Evolutionary conservation across 2,888 invertebrate species (phyloP).

Genomic region (Diaperis boleti): DNA sequence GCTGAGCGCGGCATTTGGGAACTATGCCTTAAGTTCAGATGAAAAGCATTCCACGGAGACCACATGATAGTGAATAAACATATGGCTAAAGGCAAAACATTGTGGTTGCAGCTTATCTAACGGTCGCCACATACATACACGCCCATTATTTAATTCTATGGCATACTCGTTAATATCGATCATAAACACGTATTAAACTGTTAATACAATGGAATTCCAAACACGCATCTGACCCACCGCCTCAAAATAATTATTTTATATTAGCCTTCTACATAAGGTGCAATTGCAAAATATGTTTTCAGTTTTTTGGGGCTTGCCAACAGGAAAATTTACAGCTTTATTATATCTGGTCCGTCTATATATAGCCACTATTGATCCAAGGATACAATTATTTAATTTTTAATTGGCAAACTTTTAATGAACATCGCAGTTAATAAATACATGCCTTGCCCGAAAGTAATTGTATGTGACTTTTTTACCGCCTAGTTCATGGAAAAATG

Average conservation of each 20-base stretch:
- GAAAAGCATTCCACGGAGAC: slow-evolving; percentile 65
- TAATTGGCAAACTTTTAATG: too few relatives aligned
- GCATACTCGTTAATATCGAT: slow-evolving; percentile 39
- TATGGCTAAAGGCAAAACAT: slow-evolving; percentile 61
- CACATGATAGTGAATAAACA: slow-evolving; percentile 66
- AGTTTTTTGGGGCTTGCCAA: too few relatives aligned
- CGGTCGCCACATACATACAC: slow-evolving; percentile 46
- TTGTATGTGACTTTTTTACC: too few relatives aligned
- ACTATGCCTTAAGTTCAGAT: slow-evolving; percentile 67
- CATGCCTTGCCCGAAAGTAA: too few relatives aligned
- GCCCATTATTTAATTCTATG: slow-evolving; percentile 40
- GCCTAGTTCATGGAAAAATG: too few relatives aligned
- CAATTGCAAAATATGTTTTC: too few relatives aligned
- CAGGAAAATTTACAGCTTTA: too few relatives aligned
- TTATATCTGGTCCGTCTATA: too few relatives aligned
- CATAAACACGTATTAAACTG: slow-evolving; percentile 38
- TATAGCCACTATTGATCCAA: too few relatives aligned
- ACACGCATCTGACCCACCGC: slow-evolving; percentile 18
- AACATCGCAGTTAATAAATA: too few relatives aligned
- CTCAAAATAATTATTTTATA: slow-evolving; percentile 21
- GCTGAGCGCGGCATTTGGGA: slow-evolving; percentile 63
- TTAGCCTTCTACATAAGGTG: not conserved
- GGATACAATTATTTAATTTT: too few relatives aligned
- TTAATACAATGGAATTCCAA: slow-evolving; percentile 37
- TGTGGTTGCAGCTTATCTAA: slow-evolving; percentile 56